phyloP scores from a whole-genome alignment of 2,888 invertebrate genomes.

The Xylota sylvarum region DNA sequence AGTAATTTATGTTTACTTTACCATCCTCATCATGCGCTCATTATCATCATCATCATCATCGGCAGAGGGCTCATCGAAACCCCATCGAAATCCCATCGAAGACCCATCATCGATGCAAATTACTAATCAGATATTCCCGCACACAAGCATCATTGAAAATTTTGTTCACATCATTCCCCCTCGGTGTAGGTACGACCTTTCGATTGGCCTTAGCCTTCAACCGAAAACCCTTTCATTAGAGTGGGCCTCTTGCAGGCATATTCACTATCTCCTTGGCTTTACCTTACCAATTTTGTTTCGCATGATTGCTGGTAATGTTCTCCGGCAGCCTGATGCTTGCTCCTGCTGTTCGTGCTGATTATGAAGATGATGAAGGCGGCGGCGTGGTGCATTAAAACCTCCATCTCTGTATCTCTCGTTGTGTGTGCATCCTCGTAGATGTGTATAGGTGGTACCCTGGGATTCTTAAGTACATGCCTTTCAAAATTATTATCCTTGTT shows the following conservation, averaged over 20 bases:
- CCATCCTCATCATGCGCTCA: slow-evolving; percentile 50
- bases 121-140: slow-evolving; percentile 64
- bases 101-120: slow-evolving; percentile 71
- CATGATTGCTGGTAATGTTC: slow-evolving; percentile 69
- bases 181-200: slow-evolving; percentile 13
- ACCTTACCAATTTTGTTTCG: slow-evolving; percentile 56
- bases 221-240: slow-evolving; percentile 53
- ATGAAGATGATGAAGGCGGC: slow-evolving; percentile 58
- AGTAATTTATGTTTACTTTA: slow-evolving; percentile 64
- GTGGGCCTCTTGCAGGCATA: slow-evolving; percentile 27
- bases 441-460: slow-evolving; percentile 9
- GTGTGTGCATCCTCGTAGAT: neutral
- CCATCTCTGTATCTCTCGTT: neutral
- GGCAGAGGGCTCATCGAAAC: slow-evolving; percentile 26
- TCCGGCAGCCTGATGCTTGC: slow-evolving; percentile 45
- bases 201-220: slow-evolving; percentile 30
- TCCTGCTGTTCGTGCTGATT: slow-evolving; percentile 62
- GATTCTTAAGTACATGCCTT: slow-evolving; percentile 62
- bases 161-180: slow-evolving; percentile 32
- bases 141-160: slow-evolving; percentile 26
- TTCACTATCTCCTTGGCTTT: slow-evolving; percentile 1
- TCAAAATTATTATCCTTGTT: slow-evolving; percentile 74
- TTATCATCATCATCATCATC: slow-evolving; percentile 45
- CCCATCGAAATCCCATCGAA: slow-evolving; percentile 50
- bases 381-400: slow-evolving; percentile 30